These are phyloP conservation scores for Drosophila tropicalis DNA, from an alignment of 1,140 invertebrate species.

Conservation along the genomic window DNA sequence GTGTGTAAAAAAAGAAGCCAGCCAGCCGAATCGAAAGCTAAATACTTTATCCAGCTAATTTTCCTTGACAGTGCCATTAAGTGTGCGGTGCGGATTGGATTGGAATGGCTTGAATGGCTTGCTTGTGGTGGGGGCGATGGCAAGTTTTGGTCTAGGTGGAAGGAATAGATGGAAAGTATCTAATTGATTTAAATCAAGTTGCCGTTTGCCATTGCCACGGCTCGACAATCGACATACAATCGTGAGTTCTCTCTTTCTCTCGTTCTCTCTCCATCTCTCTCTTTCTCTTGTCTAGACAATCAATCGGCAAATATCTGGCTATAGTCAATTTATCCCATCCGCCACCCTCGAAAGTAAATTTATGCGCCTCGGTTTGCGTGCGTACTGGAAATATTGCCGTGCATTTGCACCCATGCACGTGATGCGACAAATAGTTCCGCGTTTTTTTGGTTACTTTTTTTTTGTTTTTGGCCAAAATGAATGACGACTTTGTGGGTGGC, in stretches of 20 bases:
- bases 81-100: not conserved
- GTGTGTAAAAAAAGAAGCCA: conserved; percentile 13
- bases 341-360: conserved; percentile 43
- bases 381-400: conserved; percentile 70
- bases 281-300: conserved; percentile 68
- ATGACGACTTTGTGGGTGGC: too few species aligned
- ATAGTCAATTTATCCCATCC: conserved; percentile 3
- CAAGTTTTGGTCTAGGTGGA: not conserved
- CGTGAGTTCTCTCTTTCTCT: not conserved
- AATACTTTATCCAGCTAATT: conserved; percentile 76
- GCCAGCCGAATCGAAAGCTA: conserved; percentile 48
- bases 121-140: not conserved
- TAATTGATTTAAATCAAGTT: conserved; percentile 82
- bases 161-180: conserved; percentile 27
- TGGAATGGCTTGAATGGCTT: not conserved
- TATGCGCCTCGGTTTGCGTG: conserved; percentile 68
- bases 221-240: conserved; percentile 30
- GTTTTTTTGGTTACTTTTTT: conserved; percentile 53
- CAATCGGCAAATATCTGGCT: conserved; percentile 46
- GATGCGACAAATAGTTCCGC: conserved; percentile 81
- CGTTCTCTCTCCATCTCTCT: not conserved
- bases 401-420: conserved; percentile 68
- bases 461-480: not conserved
- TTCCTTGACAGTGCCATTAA: conserved; percentile 69
- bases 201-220: conserved; percentile 49